These are phyloP conservation scores for Jordanella pulchra DNA, from an alignment of 2,797 vertebrate species.

Conservation along the genomic window DNA sequence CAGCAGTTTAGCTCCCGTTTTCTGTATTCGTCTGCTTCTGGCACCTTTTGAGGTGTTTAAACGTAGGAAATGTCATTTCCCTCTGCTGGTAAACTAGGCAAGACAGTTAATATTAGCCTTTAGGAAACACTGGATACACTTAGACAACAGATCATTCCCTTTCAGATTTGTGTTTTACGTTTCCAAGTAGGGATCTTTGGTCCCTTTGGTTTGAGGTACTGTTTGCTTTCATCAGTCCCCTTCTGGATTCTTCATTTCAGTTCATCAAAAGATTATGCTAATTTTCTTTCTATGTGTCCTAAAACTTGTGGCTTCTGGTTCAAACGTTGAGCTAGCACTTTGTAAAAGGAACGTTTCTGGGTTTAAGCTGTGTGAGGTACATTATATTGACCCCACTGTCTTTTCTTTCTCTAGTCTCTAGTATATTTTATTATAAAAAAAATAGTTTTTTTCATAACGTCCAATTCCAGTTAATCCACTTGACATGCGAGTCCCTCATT, in stretches of 20 bases:
- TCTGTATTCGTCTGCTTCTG: constrained; percentile 68
- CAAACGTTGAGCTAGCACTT: constrained; percentile 38
- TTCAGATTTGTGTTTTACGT: constrained; percentile 7
- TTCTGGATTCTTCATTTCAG: constrained; percentile 23
- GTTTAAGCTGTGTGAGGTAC: constrained; percentile 37
- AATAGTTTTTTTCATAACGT: constrained; percentile 70
- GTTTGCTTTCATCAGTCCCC: constrained; percentile 23
- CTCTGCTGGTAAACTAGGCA: constrained; percentile 40
- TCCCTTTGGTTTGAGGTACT: constrained; percentile 27
- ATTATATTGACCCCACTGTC: constrained; percentile 37
- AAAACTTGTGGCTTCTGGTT: constrained; percentile 34
- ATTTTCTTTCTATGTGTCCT: constrained; percentile 29
- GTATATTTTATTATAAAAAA: constrained; percentile 28
- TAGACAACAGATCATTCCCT: constrained; percentile 51
- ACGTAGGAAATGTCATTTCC: constrained; percentile 45
- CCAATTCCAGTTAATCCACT: constrained; percentile 53
- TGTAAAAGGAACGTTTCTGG: constrained; percentile 46
- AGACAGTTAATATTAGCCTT: constrained; percentile 43
- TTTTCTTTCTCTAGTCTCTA: constrained; percentile 29
- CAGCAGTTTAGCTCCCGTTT: constrained; percentile 60
- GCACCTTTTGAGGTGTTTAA: constrained; percentile 57
- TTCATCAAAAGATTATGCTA: not conserved
- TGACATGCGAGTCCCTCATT: constrained; percentile 60
- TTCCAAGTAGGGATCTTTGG: constrained; percentile 29
- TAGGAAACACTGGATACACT: constrained; percentile 64